These are phyloP conservation scores for Strigamia maritima DNA, from an alignment of 2,888 invertebrate genomes.

Conservation along the genomic window DNA sequence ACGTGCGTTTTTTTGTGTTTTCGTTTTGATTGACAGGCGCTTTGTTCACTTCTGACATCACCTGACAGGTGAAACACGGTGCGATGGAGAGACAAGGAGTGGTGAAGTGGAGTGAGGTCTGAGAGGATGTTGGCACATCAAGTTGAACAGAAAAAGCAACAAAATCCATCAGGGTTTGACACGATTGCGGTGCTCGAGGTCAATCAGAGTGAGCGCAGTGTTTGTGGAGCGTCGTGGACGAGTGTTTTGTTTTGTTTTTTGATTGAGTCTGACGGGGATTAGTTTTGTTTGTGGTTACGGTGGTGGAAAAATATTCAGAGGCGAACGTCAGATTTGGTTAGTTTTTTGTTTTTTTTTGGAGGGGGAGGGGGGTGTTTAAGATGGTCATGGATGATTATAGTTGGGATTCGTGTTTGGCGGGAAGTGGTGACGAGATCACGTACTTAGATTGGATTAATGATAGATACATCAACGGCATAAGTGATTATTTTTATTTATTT, in stretches of 20 bases:
- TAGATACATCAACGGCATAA: background rate
- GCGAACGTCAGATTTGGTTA: too few species aligned
- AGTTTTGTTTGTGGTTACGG: too few species aligned
- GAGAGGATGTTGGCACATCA: background rate
- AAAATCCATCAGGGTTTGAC: background rate
- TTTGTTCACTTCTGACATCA: background rate
- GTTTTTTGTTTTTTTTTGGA: background rate
- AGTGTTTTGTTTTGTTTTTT: background rate
- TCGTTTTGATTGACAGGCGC: background rate
- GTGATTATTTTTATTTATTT: background rate
- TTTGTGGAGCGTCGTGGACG: background rate
- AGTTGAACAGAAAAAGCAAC: background rate
- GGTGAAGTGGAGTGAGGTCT: background rate
- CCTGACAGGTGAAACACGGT: conserved; percentile 19
- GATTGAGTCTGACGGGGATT: background rate
- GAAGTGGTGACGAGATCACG: conserved; percentile 9
- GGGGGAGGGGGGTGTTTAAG: background rate
- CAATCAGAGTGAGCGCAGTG: background rate
- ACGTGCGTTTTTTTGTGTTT: background rate
- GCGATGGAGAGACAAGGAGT: conserved; percentile 12
- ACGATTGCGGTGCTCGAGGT: background rate
- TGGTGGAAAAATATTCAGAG: too few species aligned
- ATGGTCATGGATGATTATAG: background rate
- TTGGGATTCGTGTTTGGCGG: background rate
- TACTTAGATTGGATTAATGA: background rate